A percentile compares a stretch with the other conserved stretches of the same genome.
Evolutionary conservation across 2,113 vertebrate genomes (phyloP).

Genomic region (Macrotus californicus): DNA sequence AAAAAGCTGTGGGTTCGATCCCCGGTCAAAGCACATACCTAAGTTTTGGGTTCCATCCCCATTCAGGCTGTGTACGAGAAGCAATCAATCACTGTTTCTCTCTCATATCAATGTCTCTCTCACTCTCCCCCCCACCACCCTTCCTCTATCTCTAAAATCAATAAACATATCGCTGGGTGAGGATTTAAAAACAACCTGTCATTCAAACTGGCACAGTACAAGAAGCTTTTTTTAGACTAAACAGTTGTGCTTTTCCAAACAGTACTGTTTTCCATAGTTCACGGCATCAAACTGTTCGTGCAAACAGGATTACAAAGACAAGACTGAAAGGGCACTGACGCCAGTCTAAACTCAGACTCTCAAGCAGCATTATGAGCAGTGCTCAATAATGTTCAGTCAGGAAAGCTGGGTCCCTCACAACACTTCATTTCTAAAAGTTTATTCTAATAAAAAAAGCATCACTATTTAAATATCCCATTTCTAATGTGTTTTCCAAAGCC

Average conservation of each 20-base stretch:
- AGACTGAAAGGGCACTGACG: neutral
- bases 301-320: slow-evolving; percentile 1
- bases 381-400: neutral
- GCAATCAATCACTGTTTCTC: too few species aligned
- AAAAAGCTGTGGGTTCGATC: too few species aligned
- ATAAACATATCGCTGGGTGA: too few species aligned
- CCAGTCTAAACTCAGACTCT: neutral
- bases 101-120: too few species aligned
- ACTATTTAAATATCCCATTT: neutral
- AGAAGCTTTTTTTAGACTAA: slow-evolving; percentile 1
- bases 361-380: neutral
- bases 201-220: neutral
- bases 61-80: too few species aligned
- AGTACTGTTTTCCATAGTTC: slow-evolving; percentile 34
- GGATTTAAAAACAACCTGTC: neutral
- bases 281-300: slow-evolving; percentile 31
- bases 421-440: neutral
- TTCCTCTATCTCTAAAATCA: too few species aligned
- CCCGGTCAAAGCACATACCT: too few species aligned
- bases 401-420: neutral
- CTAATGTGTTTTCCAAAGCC: neutral
- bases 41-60: too few species aligned
- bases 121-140: too few species aligned
- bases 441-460: neutral
- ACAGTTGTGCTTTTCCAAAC: slow-evolving; percentile 20